Conservation (phyloP, 2,113 vertebrate species). For the Himantopus leucocephalus region DNA sequence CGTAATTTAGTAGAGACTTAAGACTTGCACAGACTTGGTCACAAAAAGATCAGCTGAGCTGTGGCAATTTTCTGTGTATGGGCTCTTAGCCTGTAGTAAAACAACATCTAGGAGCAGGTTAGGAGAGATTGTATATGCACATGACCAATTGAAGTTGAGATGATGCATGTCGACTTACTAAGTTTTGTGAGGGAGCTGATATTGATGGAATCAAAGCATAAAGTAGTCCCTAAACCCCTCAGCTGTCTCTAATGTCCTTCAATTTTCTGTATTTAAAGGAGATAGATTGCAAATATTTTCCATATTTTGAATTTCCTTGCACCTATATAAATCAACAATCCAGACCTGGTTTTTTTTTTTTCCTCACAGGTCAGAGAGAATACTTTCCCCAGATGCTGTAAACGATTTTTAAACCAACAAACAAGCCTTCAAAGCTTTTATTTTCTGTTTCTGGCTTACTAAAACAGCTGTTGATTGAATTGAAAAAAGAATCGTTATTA, state of each 20-base stretch:
- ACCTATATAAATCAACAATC: background rate
- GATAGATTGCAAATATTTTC: background rate
- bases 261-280: background rate
- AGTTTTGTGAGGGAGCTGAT: background rate
- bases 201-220: background rate
- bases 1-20: background rate
- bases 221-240: background rate
- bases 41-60: background rate
- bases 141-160: background rate
- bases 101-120: background rate
- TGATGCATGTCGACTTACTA: background rate
- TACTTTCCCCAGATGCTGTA: background rate
- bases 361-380: background rate
- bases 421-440: background rate
- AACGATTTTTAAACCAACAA: background rate
- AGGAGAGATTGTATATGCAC: background rate
- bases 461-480: conserved; percentile 1
- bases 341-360: background rate
- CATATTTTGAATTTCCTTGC: background rate
- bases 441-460: background rate
- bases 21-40: background rate
- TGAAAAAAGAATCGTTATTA: background rate
- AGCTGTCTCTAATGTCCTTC: background rate
- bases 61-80: background rate
- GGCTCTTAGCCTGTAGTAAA: background rate